Evolutionary conservation across 2,113 vertebrate genomes (phyloP).

Genomic region (Tragelaphus buxtoni): DNA sequence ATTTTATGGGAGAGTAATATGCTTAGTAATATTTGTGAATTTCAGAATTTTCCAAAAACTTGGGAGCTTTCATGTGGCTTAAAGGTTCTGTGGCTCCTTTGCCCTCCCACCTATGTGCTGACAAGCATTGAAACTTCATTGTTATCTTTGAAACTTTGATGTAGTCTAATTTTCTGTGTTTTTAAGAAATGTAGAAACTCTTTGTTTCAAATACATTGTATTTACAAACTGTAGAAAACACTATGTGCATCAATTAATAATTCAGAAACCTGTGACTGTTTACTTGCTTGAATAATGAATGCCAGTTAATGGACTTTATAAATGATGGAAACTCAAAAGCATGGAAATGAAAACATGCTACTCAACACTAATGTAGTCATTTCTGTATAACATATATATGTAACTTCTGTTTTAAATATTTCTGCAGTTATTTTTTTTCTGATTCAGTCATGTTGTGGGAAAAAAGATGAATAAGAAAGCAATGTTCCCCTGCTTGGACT

Average conservation of each 20-base stretch:
- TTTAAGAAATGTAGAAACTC: neutral
- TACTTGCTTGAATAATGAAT: slow-evolving; percentile 15
- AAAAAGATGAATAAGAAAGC: neutral
- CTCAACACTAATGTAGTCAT: neutral
- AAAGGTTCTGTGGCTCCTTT: neutral
- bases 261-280: slow-evolving; percentile 4
- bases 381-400: neutral
- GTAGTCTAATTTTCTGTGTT: neutral
- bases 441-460: neutral
- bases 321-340: neutral
- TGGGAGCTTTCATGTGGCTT: neutral
- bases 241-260: neutral
- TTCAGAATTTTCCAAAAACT: neutral
- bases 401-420: neutral
- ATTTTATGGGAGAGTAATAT: neutral
- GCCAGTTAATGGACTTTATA: neutral
- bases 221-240: neutral
- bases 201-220: neutral
- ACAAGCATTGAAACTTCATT: neutral
- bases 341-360: neutral
- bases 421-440: neutral
- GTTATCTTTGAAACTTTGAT: neutral
- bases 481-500: neutral
- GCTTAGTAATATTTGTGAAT: neutral
- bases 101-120: neutral